Base-by-base conservation (phyloP, 2,113 vertebrate species). In the Cochlearius cochlearius region DNA sequence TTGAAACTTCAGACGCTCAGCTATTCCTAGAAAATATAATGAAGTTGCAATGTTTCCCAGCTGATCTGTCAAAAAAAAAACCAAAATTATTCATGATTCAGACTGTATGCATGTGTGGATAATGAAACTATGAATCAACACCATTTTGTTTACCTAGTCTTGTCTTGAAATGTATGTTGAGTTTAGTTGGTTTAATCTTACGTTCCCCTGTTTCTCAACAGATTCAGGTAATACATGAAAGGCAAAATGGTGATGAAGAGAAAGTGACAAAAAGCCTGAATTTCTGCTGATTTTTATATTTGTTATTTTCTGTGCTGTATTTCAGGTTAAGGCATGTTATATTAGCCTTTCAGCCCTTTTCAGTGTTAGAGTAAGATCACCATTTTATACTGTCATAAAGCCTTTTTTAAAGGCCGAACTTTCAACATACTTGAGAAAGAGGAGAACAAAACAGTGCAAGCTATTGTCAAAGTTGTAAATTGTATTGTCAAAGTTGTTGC, bases 391-490 rank as follows among this genome's bases (percentile, higher is more conserved):
- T 96, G 72, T 88, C 79, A 63, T 66, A 73, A 92, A 86, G 29
- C 12, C n/a, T 56, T 77, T 93, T 82, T 72, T 66, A 94, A 96
- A 92, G 75, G 36, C n/a, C 91, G 91, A 91, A 59, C 49, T 89
- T 94, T 93, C 69, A 96, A 93, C 26, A n/a, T 36, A 41, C 60
- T 56, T 89, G 59, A 68, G 55, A n/a, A 68, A 62, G 36, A 29
- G 29, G 49, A 84, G 91, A 90, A 92, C 21, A 87, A 84, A 95
- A 60, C 43, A 30, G 29, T n/a, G 12, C 23, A 85, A 93, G 77
- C 58, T 75, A 10, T 27, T 74, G 45, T 92, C 12, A 7, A 62
- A 83, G 86, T 56, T 86, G 83, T 78, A 92, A 96, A 96, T n/a
- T n/a, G n/a, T 75, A 10, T 27, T 74, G 45, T 92, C 12, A 7